Conservation (phyloP, 2,113 vertebrate genomes). For the Caretta caretta region DNA sequence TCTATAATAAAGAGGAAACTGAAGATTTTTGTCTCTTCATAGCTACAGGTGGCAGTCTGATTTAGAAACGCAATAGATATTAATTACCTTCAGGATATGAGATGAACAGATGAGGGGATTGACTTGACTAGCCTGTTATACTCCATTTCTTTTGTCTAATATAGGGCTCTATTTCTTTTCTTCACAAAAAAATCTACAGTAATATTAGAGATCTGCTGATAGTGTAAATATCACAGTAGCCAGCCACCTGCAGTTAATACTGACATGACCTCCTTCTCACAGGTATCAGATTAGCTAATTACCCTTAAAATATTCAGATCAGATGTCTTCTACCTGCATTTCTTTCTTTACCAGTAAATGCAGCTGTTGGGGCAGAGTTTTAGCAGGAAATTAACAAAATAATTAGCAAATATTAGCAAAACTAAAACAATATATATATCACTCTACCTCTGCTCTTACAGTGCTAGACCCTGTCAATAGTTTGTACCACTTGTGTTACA, state of each 20-base stretch:
- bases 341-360: constrained; percentile 31
- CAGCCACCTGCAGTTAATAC: constrained; percentile 55
- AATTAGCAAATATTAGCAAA: not conserved
- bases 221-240: constrained; percentile 39
- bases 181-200: constrained; percentile 16
- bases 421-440: not conserved
- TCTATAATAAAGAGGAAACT: constrained; percentile 28
- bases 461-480: not conserved
- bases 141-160: constrained; percentile 48
- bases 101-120: constrained; percentile 28
- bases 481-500: not conserved
- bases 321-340: constrained; percentile 47
- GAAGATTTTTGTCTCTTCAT: constrained; percentile 10
- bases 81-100: constrained; percentile 52
- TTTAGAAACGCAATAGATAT: constrained; percentile 46
- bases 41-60: constrained; percentile 19
- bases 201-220: constrained; percentile 63
- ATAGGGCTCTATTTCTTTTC: constrained; percentile 53
- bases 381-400: constrained; percentile 12
- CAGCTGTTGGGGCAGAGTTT: constrained; percentile 13
- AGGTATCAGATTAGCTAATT: constrained; percentile 70
- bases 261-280: constrained; percentile 67
- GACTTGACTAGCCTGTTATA: constrained; percentile 56
- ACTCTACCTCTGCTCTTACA: not conserved
- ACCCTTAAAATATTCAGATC: constrained; percentile 62